These are phyloP conservation scores for Pectinophora gossypiella DNA, from an alignment of 1,140 invertebrate genomes.

Conservation along the genomic window DNA sequence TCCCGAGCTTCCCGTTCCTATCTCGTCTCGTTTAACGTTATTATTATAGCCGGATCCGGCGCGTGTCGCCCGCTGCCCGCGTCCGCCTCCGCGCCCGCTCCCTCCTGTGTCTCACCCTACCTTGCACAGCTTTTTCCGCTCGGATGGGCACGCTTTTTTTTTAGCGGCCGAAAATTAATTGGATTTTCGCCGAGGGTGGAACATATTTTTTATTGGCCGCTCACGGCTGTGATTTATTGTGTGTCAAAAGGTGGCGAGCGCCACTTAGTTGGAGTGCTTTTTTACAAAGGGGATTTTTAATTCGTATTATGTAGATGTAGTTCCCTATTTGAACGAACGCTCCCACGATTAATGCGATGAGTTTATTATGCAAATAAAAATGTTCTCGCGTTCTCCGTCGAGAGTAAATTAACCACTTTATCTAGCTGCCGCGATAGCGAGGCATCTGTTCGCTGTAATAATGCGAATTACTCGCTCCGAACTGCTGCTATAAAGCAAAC, in stretches of 20 bases:
- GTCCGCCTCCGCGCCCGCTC: slow-evolving; percentile 15
- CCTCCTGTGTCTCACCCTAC: slow-evolving; percentile 13
- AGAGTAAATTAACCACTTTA: background rate
- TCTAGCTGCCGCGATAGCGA: slow-evolving; percentile 7
- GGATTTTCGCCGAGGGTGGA: slow-evolving; percentile 71
- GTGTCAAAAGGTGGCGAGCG: slow-evolving; percentile 71
- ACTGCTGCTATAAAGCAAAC: background rate
- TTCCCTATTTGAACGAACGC: slow-evolving; percentile 19
- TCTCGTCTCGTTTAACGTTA: slow-evolving; percentile 68
- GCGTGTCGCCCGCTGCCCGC: slow-evolving; percentile 26
- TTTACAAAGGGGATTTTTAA: slow-evolving; percentile 43
- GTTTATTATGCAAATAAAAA: background rate
- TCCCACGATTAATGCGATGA: slow-evolving; percentile 6
- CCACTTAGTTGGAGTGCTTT: slow-evolving; percentile 65
- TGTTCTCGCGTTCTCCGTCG: background rate
- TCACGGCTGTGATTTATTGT: slow-evolving; percentile 70
- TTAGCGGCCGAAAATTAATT: slow-evolving; percentile 72
- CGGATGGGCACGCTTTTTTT: slow-evolving; percentile 60
- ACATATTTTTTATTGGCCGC: slow-evolving; percentile 73
- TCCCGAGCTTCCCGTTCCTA: slow-evolving; percentile 56
- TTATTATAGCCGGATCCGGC: slow-evolving; percentile 44
- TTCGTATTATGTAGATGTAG: background rate
- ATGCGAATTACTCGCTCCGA: background rate
- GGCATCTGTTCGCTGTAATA: slow-evolving; percentile 16
- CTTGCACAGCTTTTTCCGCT: slow-evolving; percentile 47